Evolutionary conservation across 1,140 invertebrate genomes (phyloP).

Genomic region (Drosophila repleta): DNA sequence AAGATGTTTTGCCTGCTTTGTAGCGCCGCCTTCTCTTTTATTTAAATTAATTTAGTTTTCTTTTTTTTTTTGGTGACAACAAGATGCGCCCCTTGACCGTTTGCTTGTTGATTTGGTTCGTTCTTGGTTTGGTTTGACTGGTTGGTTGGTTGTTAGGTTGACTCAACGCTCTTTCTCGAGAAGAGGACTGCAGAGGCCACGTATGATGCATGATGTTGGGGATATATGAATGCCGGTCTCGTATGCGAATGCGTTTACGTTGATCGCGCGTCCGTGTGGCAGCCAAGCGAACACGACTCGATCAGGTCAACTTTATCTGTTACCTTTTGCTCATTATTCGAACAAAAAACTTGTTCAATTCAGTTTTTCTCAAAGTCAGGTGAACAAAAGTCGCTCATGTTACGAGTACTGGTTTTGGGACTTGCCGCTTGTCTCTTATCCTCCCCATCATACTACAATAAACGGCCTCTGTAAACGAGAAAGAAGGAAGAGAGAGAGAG

Average conservation of each 20-base stretch:
- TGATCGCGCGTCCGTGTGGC: constrained; percentile 53
- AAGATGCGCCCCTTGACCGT: constrained; percentile 29
- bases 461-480: constrained; percentile 84
- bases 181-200: constrained; percentile 79
- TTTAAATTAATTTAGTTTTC: background rate
- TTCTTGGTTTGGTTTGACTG: constrained; percentile 21
- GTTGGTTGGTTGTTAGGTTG: constrained; percentile 9
- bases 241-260: constrained; percentile 48
- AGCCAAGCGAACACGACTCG: constrained; percentile 54
- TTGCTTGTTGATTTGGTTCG: constrained; percentile 36
- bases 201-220: constrained; percentile 83
- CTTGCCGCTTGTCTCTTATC: constrained; percentile 70
- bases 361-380: constrained; percentile 22
- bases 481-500: constrained; percentile 66
- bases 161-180: constrained; percentile 65
- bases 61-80: constrained; percentile 28
- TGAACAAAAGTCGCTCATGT: constrained; percentile 71
- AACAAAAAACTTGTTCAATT: constrained; percentile 18
- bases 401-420: constrained; percentile 68
- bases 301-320: constrained; percentile 54
- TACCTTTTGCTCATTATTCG: constrained; percentile 59
- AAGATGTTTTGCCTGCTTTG: constrained; percentile 50
- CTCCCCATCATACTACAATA: constrained; percentile 84
- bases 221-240: constrained; percentile 62
- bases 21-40: constrained; percentile 55